Percentiles rank a stretch among this genome's conserved stretches.
These are phyloP conservation scores for Heliconius ismenius DNA, from an alignment of 2,888 invertebrate species.

Conservation along the genomic window DNA sequence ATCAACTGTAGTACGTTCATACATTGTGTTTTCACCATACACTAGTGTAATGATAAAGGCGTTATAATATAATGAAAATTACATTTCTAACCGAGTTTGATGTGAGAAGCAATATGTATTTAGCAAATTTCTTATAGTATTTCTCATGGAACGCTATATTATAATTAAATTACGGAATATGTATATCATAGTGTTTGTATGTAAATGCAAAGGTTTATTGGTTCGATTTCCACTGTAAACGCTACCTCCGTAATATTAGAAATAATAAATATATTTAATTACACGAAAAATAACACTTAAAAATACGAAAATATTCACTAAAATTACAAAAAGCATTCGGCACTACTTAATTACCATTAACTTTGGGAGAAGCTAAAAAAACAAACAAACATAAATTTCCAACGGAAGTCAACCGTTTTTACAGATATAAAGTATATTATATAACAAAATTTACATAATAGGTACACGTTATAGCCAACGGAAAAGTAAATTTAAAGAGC, in stretches of 20 bases:
- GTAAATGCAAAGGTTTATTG: too few relatives aligned
- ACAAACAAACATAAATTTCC: background rate
- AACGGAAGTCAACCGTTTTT: background rate
- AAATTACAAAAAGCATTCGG: background rate
- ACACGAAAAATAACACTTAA: too few relatives aligned
- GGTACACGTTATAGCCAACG: slow-evolving; percentile 2
- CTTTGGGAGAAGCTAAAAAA: too few relatives aligned
- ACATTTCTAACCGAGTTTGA: background rate
- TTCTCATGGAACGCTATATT: background rate
- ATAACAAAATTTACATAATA: slow-evolving; percentile 1
- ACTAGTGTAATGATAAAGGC: background rate
- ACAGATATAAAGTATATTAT: background rate
- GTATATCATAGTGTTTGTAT: too few relatives aligned
- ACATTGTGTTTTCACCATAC: background rate
- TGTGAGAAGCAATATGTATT: background rate
- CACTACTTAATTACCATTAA: too few relatives aligned
- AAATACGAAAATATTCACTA: background rate
- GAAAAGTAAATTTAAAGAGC: slow-evolving; percentile 13
- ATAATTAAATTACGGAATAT: background rate
- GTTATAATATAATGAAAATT: background rate
- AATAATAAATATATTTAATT: too few relatives aligned
- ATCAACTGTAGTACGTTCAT: background rate
- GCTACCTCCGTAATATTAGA: too few relatives aligned
- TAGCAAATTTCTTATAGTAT: background rate
- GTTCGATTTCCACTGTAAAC: too few relatives aligned